Percentiles rank a stretch among this genome's conserved stretches.
phyloP scores from a whole-genome alignment of 2,888 invertebrate genomes.

The Drosophila pegasa region DNA sequence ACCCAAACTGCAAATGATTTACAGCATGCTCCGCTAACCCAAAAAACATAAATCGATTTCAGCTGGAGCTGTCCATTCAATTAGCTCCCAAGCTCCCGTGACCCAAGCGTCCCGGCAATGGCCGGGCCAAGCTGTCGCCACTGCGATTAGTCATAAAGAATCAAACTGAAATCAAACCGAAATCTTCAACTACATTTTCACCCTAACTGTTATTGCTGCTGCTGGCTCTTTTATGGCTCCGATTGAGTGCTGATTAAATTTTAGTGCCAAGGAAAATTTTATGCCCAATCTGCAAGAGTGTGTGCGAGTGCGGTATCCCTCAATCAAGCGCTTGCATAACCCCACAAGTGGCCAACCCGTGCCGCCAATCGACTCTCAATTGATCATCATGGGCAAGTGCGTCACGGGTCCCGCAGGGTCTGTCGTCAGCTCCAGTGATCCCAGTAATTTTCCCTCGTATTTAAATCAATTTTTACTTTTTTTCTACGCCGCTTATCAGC shows the following conservation, averaged over 20 bases:
- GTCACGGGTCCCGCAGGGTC: conserved; percentile 1
- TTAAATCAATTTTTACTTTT: conserved; percentile 28
- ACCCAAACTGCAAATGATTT: conserved; percentile 69
- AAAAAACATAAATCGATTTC: conserved; percentile 47
- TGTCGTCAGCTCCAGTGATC: conserved; percentile 10
- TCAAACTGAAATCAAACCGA: conserved; percentile 2
- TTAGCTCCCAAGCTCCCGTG: conserved; percentile 60
- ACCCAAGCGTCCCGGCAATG: conserved; percentile 42
- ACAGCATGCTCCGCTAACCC: conserved; percentile 41
- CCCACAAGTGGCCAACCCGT: background rate
- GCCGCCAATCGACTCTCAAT: conserved; percentile 1
- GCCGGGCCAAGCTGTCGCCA: conserved; percentile 55
- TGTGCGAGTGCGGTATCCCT: conserved; percentile 35
- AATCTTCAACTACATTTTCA: conserved; percentile 33
- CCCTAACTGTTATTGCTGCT: conserved; percentile 18
- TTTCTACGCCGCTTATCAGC: conserved; percentile 50
- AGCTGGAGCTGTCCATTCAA: conserved; percentile 59
- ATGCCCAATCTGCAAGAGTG: conserved; percentile 32
- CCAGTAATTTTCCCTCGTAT: conserved; percentile 33
- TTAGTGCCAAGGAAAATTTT: conserved; percentile 55
- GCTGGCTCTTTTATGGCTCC: conserved; percentile 40
- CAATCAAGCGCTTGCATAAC: conserved; percentile 40
- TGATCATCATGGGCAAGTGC: conserved; percentile 15
- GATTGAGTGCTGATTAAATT: conserved; percentile 63
- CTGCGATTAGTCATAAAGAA: conserved; percentile 41